Evolutionary conservation across 2,888 invertebrate species (phyloP), one percentile per base, ranked within the genome.

Genomic region (Lasioglossum morio): DNA sequence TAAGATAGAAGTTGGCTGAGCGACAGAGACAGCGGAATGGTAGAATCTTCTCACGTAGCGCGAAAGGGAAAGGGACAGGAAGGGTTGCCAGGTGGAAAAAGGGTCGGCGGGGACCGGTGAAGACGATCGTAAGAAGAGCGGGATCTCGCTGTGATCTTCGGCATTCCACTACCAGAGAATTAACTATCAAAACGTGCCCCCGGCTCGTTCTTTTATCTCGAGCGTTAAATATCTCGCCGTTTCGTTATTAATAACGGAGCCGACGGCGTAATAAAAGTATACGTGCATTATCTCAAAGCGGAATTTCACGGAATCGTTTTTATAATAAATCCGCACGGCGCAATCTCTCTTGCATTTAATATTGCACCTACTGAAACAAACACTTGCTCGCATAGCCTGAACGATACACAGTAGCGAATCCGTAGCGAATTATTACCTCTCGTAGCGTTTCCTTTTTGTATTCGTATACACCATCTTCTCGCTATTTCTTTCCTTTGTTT

Each of bases 121-220:
- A 77, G 82, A 87, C 72, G 84, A 79, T 76, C 78, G 88, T 78
- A 70, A 87, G 77, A 74, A 82, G 78, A 75, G 46, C 37, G 16
- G 30, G 72, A 48, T 73, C 43, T 70, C 77, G 46, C 53, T 72
- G 48, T 70, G 84, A 72, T 82, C 87, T 85, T 84, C 75, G 76
- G 72, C 83, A 83, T 86, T 90, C 85, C 78, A 84, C 75, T 82
- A 72, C 75, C 75, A 82, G 73, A 81, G 80, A 90, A 90, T 90
- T 90, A 90, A 90, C 83, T 90, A 90, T 89, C 85, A 77, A 81
- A 46, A 89, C 90, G 89, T 90, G 90, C 72, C 57, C n/a, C n/a
- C 75, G 48, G n/a, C 80, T 73, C 66, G 74, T 76, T 69, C 81
- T 82, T 79, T 88, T 89, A 89, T 89, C 88, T 88, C 30, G 72